phyloP scores from a whole-genome alignment of 30 jellyfish, hydroid and myxozoan genomes.

The Aurelia aurita complex sp. Pacific region DNA sequence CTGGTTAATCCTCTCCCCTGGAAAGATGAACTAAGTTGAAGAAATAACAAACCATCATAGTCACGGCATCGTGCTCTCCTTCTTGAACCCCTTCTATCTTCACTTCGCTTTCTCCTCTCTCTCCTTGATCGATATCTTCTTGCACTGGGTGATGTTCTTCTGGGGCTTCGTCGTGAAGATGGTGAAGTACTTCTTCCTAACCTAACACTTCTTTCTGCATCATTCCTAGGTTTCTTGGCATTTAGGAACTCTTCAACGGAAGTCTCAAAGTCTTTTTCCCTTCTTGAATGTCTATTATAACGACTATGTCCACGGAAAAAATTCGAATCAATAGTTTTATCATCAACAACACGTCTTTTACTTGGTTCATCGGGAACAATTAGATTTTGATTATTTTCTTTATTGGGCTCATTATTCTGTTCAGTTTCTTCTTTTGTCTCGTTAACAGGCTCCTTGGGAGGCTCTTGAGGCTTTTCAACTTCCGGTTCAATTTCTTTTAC shows the following conservation, averaged over 20 bases:
- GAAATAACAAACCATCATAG: conserved; percentile 73
- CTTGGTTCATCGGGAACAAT: conserved; percentile 14
- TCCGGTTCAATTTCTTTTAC: background rate
- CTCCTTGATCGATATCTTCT: conserved; percentile 77
- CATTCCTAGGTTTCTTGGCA: conserved; percentile 47
- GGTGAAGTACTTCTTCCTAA: conserved; percentile 78
- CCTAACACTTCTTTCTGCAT: conserved; percentile 52
- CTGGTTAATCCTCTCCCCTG: background rate
- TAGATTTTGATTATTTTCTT: background rate
- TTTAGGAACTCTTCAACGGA: conserved; percentile 25
- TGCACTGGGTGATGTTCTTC: conserved; percentile 78
- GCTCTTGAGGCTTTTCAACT: background rate
- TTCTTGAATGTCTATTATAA: conserved; percentile 30
- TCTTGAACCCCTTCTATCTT: conserved; percentile 64
- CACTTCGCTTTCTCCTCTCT: conserved; percentile 64
- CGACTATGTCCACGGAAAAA: conserved; percentile 40
- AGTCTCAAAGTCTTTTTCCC: conserved; percentile 53
- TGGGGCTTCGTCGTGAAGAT: conserved; percentile 56
- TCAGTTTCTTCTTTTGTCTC: conserved; percentile 11
- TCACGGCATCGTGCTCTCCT: conserved; percentile 86
- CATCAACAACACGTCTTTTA: conserved; percentile 21
- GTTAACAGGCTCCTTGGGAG: too few species aligned
- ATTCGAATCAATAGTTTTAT: conserved; percentile 15
- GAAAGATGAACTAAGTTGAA: background rate
- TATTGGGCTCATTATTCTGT: background rate